These are phyloP conservation scores for Microtus montanus DNA, from an alignment of 2,113 vertebrate genomes.

Conservation along the genomic window DNA sequence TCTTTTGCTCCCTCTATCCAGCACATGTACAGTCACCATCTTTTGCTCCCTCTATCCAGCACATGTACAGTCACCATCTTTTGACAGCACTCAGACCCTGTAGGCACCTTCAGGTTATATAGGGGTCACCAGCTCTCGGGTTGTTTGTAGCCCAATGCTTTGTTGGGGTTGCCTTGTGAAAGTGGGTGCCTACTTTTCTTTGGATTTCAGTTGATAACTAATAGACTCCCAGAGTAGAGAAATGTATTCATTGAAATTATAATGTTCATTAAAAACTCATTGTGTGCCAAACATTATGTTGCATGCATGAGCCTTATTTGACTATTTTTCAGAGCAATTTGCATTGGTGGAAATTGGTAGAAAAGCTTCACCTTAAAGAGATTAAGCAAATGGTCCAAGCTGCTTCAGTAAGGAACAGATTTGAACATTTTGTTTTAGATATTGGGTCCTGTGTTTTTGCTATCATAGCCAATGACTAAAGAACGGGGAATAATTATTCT, in stretches of 20 bases:
- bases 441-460: background rate
- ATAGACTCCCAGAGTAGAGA: background rate
- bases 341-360: background rate
- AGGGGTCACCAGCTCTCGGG: background rate
- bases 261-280: background rate
- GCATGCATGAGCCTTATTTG: background rate
- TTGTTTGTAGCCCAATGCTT: background rate
- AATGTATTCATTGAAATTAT: background rate
- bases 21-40: background rate
- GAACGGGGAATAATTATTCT: background rate
- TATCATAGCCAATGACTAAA: background rate
- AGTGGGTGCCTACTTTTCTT: constrained; percentile 2
- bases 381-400: background rate
- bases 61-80: background rate
- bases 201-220: background rate
- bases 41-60: constrained; percentile 9
- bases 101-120: background rate
- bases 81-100: background rate
- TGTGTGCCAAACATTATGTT: background rate
- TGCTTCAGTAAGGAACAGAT: background rate
- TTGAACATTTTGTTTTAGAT: background rate
- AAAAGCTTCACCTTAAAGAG: background rate
- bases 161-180: background rate
- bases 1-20: background rate
- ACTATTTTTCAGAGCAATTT: background rate